phyloP scores from a whole-genome alignment of 1,140 invertebrate genomes.

The Pogonus chalceus region DNA sequence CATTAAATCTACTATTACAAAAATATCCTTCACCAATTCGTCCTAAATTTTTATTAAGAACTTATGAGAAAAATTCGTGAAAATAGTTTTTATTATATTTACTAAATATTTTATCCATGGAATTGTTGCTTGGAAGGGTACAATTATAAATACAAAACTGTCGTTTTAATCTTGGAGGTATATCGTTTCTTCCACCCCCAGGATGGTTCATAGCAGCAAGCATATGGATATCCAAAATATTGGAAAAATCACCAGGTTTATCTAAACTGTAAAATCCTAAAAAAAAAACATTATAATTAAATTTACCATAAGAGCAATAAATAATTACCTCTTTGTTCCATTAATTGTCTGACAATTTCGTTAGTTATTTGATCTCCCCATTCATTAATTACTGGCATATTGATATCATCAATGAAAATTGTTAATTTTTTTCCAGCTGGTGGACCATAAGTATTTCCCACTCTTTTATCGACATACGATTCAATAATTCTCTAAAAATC shows the following conservation, averaged over 20 bases:
- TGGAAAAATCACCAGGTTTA: conserved; percentile 61
- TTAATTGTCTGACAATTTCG: conserved; percentile 80
- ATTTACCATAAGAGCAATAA: too few relatives aligned
- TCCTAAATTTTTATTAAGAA: too few relatives aligned
- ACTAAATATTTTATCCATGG: conserved; percentile 83
- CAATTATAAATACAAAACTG: conserved; percentile 85
- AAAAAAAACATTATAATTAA: conserved; percentile 28
- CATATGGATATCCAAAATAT: conserved; percentile 68
- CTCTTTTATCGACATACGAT: conserved; percentile 80
- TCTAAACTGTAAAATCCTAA: conserved; percentile 32
- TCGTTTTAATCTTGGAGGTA: conserved; percentile 74
- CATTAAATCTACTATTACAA: conserved; percentile 53
- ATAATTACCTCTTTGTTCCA: conserved; percentile 74
- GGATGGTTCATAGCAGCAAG: conserved; percentile 86
- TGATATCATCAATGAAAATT: conserved; percentile 85
- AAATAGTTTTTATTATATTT: too few relatives aligned
- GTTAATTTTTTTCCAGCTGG: conserved; percentile 74
- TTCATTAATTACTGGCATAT: conserved; percentile 83
- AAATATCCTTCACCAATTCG: conserved; percentile 68
- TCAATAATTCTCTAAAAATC: conserved; percentile 68
- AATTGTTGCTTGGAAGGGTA: conserved; percentile 70
- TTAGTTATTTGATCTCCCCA: conserved; percentile 91
- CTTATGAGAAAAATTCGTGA: too few relatives aligned
- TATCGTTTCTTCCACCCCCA: conserved; percentile 85
- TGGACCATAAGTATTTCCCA: conserved; percentile 77